These are phyloP conservation scores for Eristalis intricaria DNA, from an alignment of 2,888 invertebrate genomes.

Conservation along the genomic window DNA sequence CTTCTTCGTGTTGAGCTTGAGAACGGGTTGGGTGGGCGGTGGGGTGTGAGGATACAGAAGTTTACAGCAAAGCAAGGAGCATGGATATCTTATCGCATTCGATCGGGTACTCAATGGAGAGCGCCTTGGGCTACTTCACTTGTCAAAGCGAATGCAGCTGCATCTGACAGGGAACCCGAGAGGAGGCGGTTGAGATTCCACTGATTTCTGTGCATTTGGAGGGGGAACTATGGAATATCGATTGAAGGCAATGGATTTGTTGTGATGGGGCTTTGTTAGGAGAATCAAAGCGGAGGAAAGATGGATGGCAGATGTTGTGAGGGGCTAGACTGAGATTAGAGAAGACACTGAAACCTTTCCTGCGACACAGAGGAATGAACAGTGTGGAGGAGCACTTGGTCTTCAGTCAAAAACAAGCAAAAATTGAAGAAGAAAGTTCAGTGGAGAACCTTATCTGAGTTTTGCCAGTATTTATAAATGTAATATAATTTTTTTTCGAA, in stretches of 20 bases:
- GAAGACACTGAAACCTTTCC: too few species aligned
- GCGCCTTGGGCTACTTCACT: background rate
- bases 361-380: too few species aligned
- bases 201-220: background rate
- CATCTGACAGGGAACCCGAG: background rate
- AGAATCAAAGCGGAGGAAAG: too few species aligned
- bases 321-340: too few species aligned
- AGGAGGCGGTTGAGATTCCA: background rate
- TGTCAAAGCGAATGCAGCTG: background rate
- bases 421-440: too few species aligned
- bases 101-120: background rate
- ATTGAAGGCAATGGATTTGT: background rate
- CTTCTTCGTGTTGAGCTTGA: conserved; percentile 6
- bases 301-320: too few species aligned
- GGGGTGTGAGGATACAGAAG: background rate
- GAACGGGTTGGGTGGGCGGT: background rate
- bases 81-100: background rate
- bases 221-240: background rate
- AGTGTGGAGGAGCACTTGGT: too few species aligned
- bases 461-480: too few species aligned
- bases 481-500: too few species aligned
- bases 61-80: background rate
- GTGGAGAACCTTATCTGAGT: too few species aligned
- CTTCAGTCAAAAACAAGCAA: too few species aligned
- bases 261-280: too few species aligned